phyloP scores from a whole-genome alignment of 2,113 vertebrate species.

The Clinocottus analis region DNA sequence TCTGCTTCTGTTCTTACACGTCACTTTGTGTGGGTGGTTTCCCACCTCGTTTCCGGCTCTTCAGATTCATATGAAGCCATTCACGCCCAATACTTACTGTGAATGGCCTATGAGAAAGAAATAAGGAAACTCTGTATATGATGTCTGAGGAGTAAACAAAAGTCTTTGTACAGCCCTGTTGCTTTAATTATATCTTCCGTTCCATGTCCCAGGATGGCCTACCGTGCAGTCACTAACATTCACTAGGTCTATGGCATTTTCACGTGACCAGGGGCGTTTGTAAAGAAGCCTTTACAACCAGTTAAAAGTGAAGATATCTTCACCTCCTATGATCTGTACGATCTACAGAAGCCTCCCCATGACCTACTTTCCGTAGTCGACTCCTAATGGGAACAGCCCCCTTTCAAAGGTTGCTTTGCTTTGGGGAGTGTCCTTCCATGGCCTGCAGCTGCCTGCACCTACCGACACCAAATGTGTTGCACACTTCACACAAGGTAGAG shows the following conservation, averaged over 20 bases:
- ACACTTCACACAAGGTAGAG: conserved; percentile 23
- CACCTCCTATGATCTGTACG: conserved; percentile 22
- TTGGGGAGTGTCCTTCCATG: conserved; percentile 50
- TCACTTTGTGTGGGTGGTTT: conserved; percentile 31
- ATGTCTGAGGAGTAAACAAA: neutral
- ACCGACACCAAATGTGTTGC: conserved; percentile 50
- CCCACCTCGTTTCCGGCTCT: conserved; percentile 1
- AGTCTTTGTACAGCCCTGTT: neutral
- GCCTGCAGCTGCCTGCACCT: conserved; percentile 27
- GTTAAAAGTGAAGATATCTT: conserved; percentile 50
- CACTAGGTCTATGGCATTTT: conserved; percentile 1
- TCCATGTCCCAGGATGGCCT: neutral
- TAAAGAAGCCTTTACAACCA: neutral
- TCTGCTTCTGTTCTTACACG: neutral
- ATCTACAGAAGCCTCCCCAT: conserved; percentile 49
- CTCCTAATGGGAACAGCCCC: conserved; percentile 39
- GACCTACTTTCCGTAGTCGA: conserved; percentile 78
- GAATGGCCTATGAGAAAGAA: neutral
- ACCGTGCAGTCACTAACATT: neutral
- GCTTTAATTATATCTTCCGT: neutral
- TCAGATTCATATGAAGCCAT: conserved; percentile 8
- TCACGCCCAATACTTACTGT: neutral
- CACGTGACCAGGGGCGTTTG: neutral
- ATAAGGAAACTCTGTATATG: neutral
- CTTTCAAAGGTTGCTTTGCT: conserved; percentile 37